A percentile compares a stretch with the other conserved stretches of the same genome.
Evolutionary conservation across 2,797 vertebrate genomes (phyloP).

Genomic region (Spinibarbus caldwelli): DNA sequence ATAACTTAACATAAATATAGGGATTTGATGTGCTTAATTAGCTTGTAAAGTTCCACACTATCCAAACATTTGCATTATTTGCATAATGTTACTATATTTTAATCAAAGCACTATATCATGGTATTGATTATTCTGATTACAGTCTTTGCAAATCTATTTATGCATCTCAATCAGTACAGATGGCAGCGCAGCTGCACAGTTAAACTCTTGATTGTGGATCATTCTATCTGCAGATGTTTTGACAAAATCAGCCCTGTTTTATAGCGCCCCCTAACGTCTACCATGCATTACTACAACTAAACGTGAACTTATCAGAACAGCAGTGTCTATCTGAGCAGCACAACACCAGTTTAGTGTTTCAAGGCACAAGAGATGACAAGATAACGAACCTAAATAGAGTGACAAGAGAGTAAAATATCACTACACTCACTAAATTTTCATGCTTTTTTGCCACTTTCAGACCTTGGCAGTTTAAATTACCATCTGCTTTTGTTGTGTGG

Average conservation of each 20-base stretch:
- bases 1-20: not conserved
- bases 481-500: not conserved
- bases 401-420: not conserved
- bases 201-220: not conserved
- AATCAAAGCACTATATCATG: not conserved
- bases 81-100: not conserved
- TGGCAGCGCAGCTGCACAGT: not conserved
- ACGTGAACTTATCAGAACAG: not conserved
- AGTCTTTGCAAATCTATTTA: not conserved
- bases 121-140: not conserved
- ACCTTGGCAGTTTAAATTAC: not conserved
- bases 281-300: not conserved
- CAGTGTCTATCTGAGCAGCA: not conserved
- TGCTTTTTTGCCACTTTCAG: not conserved
- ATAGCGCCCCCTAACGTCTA: constrained; percentile 21
- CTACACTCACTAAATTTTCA: no score
- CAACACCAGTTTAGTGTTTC: not conserved
- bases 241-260: constrained; percentile 1
- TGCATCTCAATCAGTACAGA: not conserved
- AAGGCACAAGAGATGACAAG: not conserved
- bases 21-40: no score
- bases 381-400: not conserved
- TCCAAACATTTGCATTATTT: not conserved
- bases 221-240: not conserved
- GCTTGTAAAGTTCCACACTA: not conserved